A percentile compares a stretch with the other conserved stretches of the same genome.
phyloP scores from a whole-genome alignment of 2,797 vertebrate species.

The Sebastes taczanowskii region DNA sequence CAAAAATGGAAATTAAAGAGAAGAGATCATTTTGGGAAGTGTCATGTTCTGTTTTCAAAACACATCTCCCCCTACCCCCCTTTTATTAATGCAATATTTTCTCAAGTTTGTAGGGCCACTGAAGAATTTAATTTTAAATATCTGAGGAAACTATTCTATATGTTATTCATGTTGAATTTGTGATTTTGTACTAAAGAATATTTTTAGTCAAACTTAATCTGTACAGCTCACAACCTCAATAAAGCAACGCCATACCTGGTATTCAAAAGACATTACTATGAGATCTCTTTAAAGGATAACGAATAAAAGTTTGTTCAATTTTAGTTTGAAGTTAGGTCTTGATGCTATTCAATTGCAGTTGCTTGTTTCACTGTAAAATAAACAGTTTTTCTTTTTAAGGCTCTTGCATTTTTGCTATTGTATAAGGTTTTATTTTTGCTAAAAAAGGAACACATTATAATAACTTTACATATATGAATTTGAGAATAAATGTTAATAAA shows the following conservation, averaged over 20 bases:
- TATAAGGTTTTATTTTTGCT: neutral
- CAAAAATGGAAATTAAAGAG: neutral
- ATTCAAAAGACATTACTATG: neutral
- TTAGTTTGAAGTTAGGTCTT: neutral
- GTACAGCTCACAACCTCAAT: slow-evolving; percentile 39
- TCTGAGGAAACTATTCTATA: slow-evolving; percentile 8
- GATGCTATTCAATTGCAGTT: slow-evolving; percentile 3
- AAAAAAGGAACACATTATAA: neutral
- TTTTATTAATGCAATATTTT: slow-evolving; percentile 24
- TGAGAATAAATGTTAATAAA: slow-evolving; percentile 5
- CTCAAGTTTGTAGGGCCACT: slow-evolving; percentile 20
- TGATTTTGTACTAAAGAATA: slow-evolving; percentile 68
- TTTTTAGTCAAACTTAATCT: slow-evolving; percentile 57
- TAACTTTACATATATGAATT: neutral
- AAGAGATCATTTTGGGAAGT: neutral
- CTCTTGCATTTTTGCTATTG: slow-evolving; percentile 6
- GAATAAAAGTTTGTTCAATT: slow-evolving; percentile 7
- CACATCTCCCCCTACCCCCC: too few species aligned
- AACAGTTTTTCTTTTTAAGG: slow-evolving; percentile 27
- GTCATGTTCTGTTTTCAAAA: slow-evolving; percentile 10
- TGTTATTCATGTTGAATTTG: slow-evolving; percentile 29
- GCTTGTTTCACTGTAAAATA: slow-evolving; percentile 47
- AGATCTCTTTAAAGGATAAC: slow-evolving; percentile 4
- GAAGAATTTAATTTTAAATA: slow-evolving; percentile 34
- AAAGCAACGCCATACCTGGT: slow-evolving; percentile 4